These are phyloP conservation scores for Stichopus horrens DNA, from an alignment of 53 echinoderm and acorn worm species.

Conservation along the genomic window DNA sequence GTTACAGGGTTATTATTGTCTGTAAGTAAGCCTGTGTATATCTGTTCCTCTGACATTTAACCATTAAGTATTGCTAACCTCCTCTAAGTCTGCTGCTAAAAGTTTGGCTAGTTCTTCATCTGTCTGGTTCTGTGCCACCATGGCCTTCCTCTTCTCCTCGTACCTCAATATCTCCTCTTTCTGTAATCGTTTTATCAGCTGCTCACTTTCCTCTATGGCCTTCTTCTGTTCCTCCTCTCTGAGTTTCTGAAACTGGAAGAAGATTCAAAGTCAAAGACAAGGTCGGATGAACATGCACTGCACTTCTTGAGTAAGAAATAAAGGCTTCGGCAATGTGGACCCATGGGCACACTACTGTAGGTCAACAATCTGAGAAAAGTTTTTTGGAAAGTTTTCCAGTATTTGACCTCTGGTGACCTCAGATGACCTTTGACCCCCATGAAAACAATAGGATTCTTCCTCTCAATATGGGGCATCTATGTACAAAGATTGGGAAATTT, in stretches of 20 bases:
- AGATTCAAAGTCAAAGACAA: neutral
- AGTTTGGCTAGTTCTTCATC: conserved; percentile 86
- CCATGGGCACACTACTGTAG: too few relatives aligned
- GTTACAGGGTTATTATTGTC: too few relatives aligned
- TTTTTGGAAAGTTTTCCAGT: too few relatives aligned
- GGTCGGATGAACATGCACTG: neutral
- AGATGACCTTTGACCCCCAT: too few relatives aligned
- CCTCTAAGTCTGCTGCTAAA: conserved; percentile 53
- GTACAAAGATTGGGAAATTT: too few relatives aligned
- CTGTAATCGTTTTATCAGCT: conserved; percentile 80
- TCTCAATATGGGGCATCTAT: too few relatives aligned
- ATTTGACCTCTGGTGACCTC: too few relatives aligned
- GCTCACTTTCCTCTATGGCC: conserved; percentile 73
- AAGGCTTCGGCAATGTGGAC: too few relatives aligned
- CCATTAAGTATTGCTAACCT: neutral
- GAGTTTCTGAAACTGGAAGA: conserved; percentile 31
- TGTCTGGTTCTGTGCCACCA: conserved; percentile 52
- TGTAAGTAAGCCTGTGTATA: too few relatives aligned
- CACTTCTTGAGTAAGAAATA: too few relatives aligned
- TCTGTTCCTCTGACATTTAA: neutral
- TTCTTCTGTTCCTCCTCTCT: conserved; percentile 56
- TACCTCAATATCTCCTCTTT: conserved; percentile 73
- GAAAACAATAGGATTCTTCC: too few relatives aligned
- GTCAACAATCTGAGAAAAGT: too few relatives aligned
- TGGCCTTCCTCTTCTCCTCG: conserved; percentile 66